These are phyloP conservation scores for Poecilia gillii DNA, from an alignment of 2,797 vertebrate genomes.

Conservation along the genomic window DNA sequence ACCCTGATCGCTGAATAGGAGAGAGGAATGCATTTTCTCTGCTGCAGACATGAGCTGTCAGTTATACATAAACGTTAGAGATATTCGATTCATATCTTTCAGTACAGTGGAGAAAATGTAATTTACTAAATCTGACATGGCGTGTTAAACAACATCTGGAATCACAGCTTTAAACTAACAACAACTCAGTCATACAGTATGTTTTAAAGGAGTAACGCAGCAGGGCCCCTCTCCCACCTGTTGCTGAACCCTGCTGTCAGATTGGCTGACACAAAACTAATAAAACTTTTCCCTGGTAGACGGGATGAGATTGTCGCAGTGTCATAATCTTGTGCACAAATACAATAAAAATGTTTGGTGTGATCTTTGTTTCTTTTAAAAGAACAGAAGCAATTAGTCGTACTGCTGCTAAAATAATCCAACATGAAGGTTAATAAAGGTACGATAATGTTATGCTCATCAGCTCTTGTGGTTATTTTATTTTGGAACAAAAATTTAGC, in stretches of 20 bases:
- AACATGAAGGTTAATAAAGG: neutral
- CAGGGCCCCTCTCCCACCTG: neutral
- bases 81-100: neutral
- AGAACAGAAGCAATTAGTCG: neutral
- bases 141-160: neutral
- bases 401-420: neutral
- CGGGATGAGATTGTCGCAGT: neutral
- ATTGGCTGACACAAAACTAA: neutral
- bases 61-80: neutral
- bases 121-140: neutral
- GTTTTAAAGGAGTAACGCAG: neutral
- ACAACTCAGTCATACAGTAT: neutral
- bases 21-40: neutral
- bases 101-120: neutral
- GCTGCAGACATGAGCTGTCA: neutral
- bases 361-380: neutral
- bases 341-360: neutral
- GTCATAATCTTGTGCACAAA: neutral
- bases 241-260: neutral
- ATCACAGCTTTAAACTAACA: neutral
- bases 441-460: neutral
- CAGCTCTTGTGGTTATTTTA: neutral
- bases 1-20: slow-evolving; percentile 1
- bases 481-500: neutral
- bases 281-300: neutral